A percentile compares a stretch with the other conserved stretches of the same genome.
Evolutionary conservation across 2,888 invertebrate species (phyloP).

Genomic region (Aphodius granarius): DNA sequence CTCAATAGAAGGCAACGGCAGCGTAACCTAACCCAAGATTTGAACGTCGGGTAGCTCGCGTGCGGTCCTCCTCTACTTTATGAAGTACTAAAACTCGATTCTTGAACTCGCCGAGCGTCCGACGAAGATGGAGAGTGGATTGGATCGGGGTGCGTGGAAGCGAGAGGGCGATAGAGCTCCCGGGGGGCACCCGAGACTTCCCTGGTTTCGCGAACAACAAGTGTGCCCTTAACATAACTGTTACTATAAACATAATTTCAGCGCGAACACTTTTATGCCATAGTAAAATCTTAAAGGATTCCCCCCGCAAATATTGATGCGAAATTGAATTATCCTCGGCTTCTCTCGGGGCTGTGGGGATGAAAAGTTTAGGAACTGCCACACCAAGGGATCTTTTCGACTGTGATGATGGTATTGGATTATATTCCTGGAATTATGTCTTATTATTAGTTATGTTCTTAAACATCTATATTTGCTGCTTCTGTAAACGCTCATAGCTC

Average conservation of each 20-base stretch:
- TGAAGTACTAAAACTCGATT: conserved; percentile 56
- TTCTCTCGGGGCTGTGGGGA: neutral
- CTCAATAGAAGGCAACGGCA: neutral
- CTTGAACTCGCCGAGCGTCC: conserved; percentile 41
- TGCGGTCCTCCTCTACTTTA: conserved; percentile 52
- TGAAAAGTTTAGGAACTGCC: neutral
- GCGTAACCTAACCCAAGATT: conserved; percentile 51
- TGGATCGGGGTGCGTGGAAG: neutral
- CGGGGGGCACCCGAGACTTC: neutral
- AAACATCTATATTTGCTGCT: too few relatives aligned
- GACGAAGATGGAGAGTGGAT: conserved; percentile 32
- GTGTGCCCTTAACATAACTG: conserved; percentile 56
- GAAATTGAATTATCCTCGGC: conserved; percentile 38
- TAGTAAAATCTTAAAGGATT: conserved; percentile 45
- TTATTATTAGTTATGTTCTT: neutral
- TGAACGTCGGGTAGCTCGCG: conserved; percentile 54
- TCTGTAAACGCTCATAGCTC: too few relatives aligned
- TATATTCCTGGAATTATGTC: neutral
- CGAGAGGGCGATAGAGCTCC: conserved; percentile 29
- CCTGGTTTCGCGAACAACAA: conserved; percentile 51
- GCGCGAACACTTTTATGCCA: conserved; percentile 53
- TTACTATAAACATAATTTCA: conserved; percentile 56
- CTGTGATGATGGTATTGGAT: too few relatives aligned
- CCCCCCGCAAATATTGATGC: conserved; percentile 42
- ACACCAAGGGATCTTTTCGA: neutral